Conservation (phyloP, 2,113 vertebrate species). For the Sminthopsis crassicaudata region DNA sequence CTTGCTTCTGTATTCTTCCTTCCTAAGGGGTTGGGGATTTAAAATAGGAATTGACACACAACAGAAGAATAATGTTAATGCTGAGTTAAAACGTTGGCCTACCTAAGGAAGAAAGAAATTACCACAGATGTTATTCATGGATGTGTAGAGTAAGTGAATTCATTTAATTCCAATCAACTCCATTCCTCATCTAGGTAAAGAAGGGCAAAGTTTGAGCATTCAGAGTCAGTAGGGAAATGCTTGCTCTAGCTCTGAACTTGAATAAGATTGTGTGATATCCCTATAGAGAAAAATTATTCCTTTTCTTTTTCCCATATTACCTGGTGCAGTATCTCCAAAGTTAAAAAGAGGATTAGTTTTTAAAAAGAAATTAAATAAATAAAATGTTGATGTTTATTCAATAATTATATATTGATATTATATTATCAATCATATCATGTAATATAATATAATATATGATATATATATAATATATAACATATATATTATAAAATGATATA, state of each 20-base stretch:
- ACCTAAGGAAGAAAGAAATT: conserved; percentile 75
- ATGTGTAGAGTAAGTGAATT: conserved; percentile 53
- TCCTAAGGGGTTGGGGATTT: conserved; percentile 5
- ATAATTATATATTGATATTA: not conserved
- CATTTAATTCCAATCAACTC: conserved; percentile 67
- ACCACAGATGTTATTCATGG: conserved; percentile 69
- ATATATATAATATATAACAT: too few species aligned
- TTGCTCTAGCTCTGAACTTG: conserved; percentile 55
- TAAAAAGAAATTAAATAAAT: not conserved
- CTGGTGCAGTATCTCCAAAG: conserved; percentile 1
- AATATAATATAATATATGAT: too few species aligned
- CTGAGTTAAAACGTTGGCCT: conserved; percentile 66
- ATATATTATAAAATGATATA: too few species aligned
- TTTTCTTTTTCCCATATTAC: conserved; percentile 36
- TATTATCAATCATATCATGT: too few species aligned
- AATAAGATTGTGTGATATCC: conserved; percentile 58
- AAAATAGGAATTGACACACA: conserved; percentile 30
- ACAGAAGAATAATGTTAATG: conserved; percentile 39
- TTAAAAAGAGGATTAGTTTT: not conserved
- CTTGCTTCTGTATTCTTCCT: conserved; percentile 46
- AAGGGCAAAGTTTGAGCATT: conserved; percentile 58
- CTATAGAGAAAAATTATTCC: conserved; percentile 38
- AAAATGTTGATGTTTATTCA: not conserved
- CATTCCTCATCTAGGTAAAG: conserved; percentile 66
- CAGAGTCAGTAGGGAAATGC: conserved; percentile 69